phyloP scores from a whole-genome alignment of 2,113 vertebrate species.

The Mesocricetus auratus region DNA sequence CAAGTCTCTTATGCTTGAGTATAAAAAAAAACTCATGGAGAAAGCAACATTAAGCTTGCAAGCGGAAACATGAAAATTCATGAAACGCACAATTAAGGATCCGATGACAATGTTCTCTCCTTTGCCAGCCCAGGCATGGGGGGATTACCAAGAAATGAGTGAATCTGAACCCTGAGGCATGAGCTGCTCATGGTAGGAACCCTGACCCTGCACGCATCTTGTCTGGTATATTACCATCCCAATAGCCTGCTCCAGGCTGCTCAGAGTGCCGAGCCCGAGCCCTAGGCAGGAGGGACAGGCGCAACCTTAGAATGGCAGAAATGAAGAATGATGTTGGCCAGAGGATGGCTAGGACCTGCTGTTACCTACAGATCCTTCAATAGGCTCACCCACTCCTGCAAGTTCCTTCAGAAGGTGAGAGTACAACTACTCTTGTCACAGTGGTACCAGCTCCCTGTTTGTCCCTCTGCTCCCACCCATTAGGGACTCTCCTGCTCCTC shows the following conservation, averaged over 20 bases:
- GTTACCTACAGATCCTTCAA: not conserved
- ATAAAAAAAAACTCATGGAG: slow-evolving; percentile 76
- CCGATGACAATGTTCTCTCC: slow-evolving; percentile 71
- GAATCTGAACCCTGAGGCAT: not conserved
- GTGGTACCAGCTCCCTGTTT: not conserved
- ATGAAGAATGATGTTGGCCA: not conserved
- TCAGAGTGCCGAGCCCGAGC: not conserved
- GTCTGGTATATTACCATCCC: not conserved
- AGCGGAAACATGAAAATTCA: slow-evolving; percentile 84
- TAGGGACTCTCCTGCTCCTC: not conserved
- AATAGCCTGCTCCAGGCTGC: not conserved
- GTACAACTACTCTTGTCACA: not conserved
- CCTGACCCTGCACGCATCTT: not conserved
- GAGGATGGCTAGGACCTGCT: not conserved
- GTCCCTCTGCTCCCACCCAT: too few species aligned
- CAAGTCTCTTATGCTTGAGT: slow-evolving; percentile 79
- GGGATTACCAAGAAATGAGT: slow-evolving; percentile 20
- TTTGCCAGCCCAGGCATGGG: slow-evolving; percentile 57
- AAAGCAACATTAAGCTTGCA: slow-evolving; percentile 81
- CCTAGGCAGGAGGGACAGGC: not conserved
- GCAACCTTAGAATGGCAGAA: not conserved
- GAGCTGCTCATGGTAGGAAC: not conserved
- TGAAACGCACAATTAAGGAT: slow-evolving; percentile 80
- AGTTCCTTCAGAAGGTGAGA: not conserved
- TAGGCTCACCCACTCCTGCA: not conserved